Percentiles rank a stretch among this genome's conserved stretches.
These are phyloP conservation scores for Dermochelys coriacea DNA, from an alignment of 2,797 vertebrate species.

Conservation along the genomic window DNA sequence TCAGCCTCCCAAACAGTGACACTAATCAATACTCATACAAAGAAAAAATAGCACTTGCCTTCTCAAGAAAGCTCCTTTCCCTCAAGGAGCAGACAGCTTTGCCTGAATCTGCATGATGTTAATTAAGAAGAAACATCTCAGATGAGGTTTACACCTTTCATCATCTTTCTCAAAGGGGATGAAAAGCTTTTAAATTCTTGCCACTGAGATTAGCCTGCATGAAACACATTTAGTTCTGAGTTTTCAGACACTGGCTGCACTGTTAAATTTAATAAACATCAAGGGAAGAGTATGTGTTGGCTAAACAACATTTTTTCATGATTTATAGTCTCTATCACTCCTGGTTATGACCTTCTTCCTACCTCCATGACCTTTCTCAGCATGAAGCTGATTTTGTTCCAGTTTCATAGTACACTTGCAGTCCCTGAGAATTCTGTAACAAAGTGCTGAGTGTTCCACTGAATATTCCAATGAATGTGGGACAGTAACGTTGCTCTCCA, in stretches of 20 bases:
- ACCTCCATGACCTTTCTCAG: conserved; percentile 58
- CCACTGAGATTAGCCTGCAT: neutral
- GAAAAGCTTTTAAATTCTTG: neutral
- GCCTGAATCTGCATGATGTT: neutral
- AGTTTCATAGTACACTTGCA: conserved; percentile 67
- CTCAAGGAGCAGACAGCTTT: neutral
- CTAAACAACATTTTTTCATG: conserved; percentile 65
- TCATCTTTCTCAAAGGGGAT: neutral
- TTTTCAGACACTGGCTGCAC: conserved; percentile 37
- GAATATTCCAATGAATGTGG: conserved; percentile 69
- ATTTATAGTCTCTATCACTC: conserved; percentile 71
- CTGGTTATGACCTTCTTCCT: conserved; percentile 54
- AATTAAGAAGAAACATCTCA: conserved; percentile 22
- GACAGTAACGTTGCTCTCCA: conserved; percentile 18
- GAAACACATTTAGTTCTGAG: conserved; percentile 37
- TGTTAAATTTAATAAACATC: conserved; percentile 71
- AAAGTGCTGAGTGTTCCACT: conserved; percentile 68
- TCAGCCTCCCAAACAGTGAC: neutral
- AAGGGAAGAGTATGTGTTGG: conserved; percentile 63
- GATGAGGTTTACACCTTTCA: conserved; percentile 39
- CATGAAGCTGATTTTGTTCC: conserved; percentile 70
- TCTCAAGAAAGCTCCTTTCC: neutral
- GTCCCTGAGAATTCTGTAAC: conserved; percentile 73
- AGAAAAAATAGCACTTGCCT: neutral
- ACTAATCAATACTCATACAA: neutral